These are phyloP conservation scores for Oikopleura dioica DNA, from an alignment of 23 tunicate genomes.

Conservation along the genomic window DNA sequence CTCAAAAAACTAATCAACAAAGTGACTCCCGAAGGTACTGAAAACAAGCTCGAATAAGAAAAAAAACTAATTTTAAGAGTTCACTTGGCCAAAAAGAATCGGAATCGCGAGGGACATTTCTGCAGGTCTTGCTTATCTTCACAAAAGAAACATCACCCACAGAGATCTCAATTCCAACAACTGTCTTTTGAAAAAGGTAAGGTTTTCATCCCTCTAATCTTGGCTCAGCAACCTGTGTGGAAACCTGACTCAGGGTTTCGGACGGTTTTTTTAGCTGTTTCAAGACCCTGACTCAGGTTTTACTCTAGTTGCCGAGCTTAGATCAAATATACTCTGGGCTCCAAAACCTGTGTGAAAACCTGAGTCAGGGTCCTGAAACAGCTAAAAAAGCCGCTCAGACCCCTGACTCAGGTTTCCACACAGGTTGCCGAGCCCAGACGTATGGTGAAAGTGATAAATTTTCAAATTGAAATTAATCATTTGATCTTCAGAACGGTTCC, in stretches of 20 bases:
- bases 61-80: not conserved
- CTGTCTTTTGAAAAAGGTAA: constrained; percentile 67
- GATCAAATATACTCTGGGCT: too few species aligned
- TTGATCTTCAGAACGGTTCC: constrained; percentile 37
- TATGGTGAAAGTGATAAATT: not conserved
- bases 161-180: constrained; percentile 67
- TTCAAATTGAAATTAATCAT: not conserved
- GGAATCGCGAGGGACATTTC: constrained; percentile 51
- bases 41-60: not conserved
- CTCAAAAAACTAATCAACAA: constrained; percentile 19
- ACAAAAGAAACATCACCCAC: constrained; percentile 43
- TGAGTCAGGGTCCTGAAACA: too few species aligned
- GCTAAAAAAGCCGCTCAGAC: too few species aligned
- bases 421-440: too few species aligned
- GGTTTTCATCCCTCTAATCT: too few species aligned
- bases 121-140: constrained; percentile 61
- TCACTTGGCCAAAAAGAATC: constrained; percentile 33
- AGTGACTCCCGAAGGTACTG: not conserved
- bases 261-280: too few species aligned
- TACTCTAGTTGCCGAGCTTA: too few species aligned
- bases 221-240: too few species aligned
- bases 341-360: too few species aligned
- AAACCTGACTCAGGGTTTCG: too few species aligned
- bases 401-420: too few species aligned
- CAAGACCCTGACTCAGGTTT: too few species aligned